Evolutionary conservation across 2,888 invertebrate species (phyloP), one percentile per base, ranked within the genome.

Genomic region (Lamellibrachia satsuma): DNA sequence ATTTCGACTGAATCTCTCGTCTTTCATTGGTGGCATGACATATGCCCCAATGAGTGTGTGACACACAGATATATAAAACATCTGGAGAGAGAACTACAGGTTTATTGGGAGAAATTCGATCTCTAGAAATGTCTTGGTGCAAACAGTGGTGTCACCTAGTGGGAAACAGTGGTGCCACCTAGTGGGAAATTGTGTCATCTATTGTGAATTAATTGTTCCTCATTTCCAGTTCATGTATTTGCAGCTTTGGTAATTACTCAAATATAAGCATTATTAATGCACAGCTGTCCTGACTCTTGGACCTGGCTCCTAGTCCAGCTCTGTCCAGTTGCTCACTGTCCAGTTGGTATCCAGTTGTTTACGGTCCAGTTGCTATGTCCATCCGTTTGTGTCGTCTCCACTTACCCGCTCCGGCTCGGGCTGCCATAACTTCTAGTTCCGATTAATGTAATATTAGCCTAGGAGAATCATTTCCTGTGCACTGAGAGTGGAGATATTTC

Each of bases 381-480:
- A 75, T n/a, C 75, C n/a, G 75, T 75, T 75, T 75, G 75, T 75
- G 15, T 75, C 75, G 0, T 55, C 55, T 9, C 75, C 22, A 6
- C 75, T 75, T 22, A 75, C 75, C n/a, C n/a, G 22, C 75, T 22
- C 75, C 75, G 22, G 6, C 15, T 75, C 75, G 22, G 3, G 22
- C 75, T 22, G 75, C 22, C 75, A 22, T 75, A 15, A 75, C 75
- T 22, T 75, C 75, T 22, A 22, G 75, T 75, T 15, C 22, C 75
- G 75, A 75, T 75, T 75, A 75, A 75, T 22, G 22, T 22, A 75
- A 75, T 15, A 75, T 75, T 75, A 75, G 6, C 75, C 75, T n/a
- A 75, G n/a, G 75, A 75, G 75, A 75, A 75, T 75, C 75, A 22
- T 22, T 75, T 75, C 75, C 75, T 75, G 75, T 75, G 75, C 75